These are phyloP conservation scores for Esperia sulphurella DNA, from an alignment of 2,888 invertebrate species.

Conservation along the genomic window DNA sequence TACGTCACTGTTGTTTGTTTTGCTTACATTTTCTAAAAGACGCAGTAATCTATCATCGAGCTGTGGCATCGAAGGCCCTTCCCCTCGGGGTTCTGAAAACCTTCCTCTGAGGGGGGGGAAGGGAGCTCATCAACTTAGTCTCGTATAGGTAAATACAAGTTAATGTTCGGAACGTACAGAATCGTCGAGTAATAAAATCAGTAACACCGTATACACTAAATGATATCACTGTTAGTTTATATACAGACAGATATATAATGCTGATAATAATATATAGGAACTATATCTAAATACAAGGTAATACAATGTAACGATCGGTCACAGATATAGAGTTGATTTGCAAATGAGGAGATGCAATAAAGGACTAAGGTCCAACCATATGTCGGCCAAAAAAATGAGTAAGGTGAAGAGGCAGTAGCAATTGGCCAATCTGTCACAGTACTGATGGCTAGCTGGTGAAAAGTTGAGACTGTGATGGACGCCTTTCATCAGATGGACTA, in stretches of 20 bases:
- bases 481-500: too few relatives aligned
- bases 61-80: not conserved
- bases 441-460: too few relatives aligned
- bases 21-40: not conserved
- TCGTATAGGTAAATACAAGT: slow-evolving; percentile 22
- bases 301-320: too few relatives aligned
- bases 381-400: too few relatives aligned
- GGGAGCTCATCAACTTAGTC: not conserved
- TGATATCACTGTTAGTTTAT: not conserved
- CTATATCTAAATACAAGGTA: too few relatives aligned
- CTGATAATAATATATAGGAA: too few relatives aligned
- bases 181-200: slow-evolving; percentile 26
- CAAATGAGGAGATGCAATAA: too few relatives aligned
- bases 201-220: not conserved
- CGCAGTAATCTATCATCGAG: not conserved
- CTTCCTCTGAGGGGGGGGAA: not conserved
- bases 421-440: too few relatives aligned
- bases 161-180: slow-evolving; percentile 40
- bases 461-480: too few relatives aligned
- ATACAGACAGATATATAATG: not conserved
- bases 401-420: too few relatives aligned
- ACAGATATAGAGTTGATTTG: too few relatives aligned
- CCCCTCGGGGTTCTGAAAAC: not conserved
- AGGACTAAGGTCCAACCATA: too few relatives aligned
- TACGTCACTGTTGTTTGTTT: slow-evolving; percentile 7